These are phyloP conservation scores for Ctenomys sociabilis DNA, from an alignment of 2,113 vertebrate genomes.

Conservation along the genomic window DNA sequence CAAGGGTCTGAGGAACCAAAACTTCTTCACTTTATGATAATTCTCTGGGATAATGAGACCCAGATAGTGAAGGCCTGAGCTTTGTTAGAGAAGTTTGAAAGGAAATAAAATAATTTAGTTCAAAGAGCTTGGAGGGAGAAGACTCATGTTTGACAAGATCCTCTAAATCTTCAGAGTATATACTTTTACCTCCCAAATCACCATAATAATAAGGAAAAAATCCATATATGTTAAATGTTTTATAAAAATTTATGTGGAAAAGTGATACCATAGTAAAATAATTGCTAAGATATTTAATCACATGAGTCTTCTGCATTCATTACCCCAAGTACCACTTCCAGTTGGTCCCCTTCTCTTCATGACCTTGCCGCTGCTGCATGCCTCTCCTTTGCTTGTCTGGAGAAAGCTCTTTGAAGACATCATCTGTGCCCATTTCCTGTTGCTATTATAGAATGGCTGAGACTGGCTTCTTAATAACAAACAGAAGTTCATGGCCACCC, in stretches of 20 bases:
- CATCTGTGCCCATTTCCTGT: not conserved
- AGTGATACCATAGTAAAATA: not conserved
- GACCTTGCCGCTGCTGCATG: not conserved
- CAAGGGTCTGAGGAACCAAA: not conserved
- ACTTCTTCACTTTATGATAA: not conserved
- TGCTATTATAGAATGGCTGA: not conserved
- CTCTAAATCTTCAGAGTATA: not conserved
- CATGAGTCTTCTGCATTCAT: not conserved
- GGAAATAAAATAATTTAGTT: not conserved
- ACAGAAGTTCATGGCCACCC: not conserved
- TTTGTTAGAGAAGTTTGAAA: not conserved
- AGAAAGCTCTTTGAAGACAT: not conserved
- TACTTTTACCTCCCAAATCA: not conserved
- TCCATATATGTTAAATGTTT: not conserved
- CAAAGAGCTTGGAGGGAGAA: not conserved
- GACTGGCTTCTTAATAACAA: not conserved
- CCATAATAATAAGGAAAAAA: constrained; percentile 8
- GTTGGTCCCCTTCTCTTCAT: not conserved
- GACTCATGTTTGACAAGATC: not conserved
- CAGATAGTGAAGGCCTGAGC: not conserved
- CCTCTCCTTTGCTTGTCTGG: not conserved
- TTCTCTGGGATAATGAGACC: not conserved
- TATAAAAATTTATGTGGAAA: not conserved
- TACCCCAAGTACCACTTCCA: not conserved
- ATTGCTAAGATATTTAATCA: not conserved